phyloP scores from a whole-genome alignment of 1,140 invertebrate species.

The Charaxes varanes region DNA sequence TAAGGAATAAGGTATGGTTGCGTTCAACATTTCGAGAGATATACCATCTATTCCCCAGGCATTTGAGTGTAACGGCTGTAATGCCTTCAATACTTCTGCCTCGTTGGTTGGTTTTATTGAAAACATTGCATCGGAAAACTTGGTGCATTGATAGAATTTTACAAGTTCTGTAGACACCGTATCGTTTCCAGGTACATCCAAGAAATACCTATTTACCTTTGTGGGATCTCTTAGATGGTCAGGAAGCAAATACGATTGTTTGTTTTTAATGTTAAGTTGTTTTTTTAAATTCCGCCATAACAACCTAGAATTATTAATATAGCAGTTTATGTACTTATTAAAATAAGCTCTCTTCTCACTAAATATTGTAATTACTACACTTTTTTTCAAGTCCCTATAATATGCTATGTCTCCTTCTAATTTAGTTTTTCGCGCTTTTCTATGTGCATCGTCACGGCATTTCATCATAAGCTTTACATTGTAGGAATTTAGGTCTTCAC shows the following conservation, averaged over 20 bases:
- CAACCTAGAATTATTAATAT: constrained; percentile 1
- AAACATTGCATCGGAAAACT: background rate
- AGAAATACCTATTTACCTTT: constrained; percentile 2
- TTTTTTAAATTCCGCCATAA: constrained; percentile 11
- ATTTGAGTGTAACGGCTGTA: background rate
- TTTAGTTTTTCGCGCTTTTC: background rate
- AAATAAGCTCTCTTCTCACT: constrained; percentile 7
- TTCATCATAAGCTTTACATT: constrained; percentile 11
- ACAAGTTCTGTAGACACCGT: background rate
- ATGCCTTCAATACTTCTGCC: background rate
- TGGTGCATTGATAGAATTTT: background rate
- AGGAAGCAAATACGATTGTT: constrained; percentile 1
- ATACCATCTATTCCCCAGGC: background rate
- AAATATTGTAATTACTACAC: constrained; percentile 2
- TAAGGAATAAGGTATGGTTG: background rate
- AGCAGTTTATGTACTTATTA: constrained; percentile 1
- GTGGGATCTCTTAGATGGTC: background rate
- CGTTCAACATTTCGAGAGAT: background rate
- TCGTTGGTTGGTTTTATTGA: background rate
- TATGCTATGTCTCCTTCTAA: background rate
- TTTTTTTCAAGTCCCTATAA: constrained; percentile 5
- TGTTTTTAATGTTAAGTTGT: constrained; percentile 6
- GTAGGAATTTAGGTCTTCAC: no score
- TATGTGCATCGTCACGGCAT: constrained; percentile 4
- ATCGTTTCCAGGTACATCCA: constrained; percentile 5